A percentile compares a stretch with the other conserved stretches of the same genome.
phyloP scores from a whole-genome alignment of 2,888 invertebrate species.

The Caradrina clavipalpis region DNA sequence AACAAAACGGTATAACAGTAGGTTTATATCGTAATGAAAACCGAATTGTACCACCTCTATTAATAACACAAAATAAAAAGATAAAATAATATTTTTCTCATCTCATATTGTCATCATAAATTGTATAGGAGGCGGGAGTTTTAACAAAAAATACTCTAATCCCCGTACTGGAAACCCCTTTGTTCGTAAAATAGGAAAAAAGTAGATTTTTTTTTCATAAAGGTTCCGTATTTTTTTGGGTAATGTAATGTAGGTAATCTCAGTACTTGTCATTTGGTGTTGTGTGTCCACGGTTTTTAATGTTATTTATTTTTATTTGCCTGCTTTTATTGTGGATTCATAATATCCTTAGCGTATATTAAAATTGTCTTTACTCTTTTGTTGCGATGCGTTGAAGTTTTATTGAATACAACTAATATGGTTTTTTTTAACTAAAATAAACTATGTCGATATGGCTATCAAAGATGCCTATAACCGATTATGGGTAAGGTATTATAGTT shows the following conservation, averaged over 20 bases:
- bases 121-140: slow-evolving; percentile 54
- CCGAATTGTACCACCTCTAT: slow-evolving; percentile 45
- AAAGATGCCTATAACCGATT: no score
- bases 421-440: no score
- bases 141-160: slow-evolving; percentile 63
- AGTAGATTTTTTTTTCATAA: slow-evolving; percentile 53
- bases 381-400: no score
- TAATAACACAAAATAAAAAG: slow-evolving; percentile 53
- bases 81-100: slow-evolving; percentile 56
- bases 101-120: slow-evolving; percentile 61
- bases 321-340: neutral
- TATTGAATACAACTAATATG: no score
- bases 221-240: slow-evolving; percentile 60
- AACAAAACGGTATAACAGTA: slow-evolving; percentile 1
- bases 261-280: slow-evolving; percentile 36
- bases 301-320: slow-evolving; percentile 20
- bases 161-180: slow-evolving; percentile 59
- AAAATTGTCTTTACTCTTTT: no score
- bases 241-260: slow-evolving; percentile 52
- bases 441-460: no score
- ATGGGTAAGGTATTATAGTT: no score
- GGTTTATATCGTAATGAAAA: slow-evolving; percentile 32
- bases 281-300: slow-evolving; percentile 36
- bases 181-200: slow-evolving; percentile 57
- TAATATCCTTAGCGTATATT: slow-evolving; percentile 18